These are phyloP conservation scores for Lordiphosa andalusiaca DNA, from an alignment of 2,888 invertebrate species.

Conservation along the genomic window DNA sequence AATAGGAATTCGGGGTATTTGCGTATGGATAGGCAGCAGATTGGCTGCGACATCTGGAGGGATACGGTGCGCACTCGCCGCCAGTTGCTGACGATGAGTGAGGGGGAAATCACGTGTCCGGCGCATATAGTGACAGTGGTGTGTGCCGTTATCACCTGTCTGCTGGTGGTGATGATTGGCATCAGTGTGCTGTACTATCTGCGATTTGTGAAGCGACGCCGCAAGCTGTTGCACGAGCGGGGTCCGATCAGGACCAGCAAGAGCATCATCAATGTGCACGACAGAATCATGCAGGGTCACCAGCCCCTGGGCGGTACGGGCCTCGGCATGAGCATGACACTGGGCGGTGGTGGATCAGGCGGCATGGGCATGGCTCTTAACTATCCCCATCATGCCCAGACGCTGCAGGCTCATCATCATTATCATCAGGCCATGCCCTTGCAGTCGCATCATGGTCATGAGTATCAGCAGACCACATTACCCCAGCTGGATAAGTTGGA, in stretches of 20 bases:
- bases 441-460: constrained; percentile 54
- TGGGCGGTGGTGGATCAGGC: constrained; percentile 33
- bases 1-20: constrained; percentile 59
- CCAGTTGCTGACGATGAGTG: constrained; percentile 77
- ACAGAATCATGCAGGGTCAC: constrained; percentile 79
- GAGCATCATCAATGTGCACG: constrained; percentile 80
- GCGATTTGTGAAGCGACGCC: constrained; percentile 78
- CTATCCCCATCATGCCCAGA: constrained; percentile 74
- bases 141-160: constrained; percentile 78
- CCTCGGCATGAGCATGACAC: constrained; percentile 54
- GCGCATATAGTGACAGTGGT: constrained; percentile 81
- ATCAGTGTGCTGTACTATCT: constrained; percentile 79
- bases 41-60: constrained; percentile 79
- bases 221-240: constrained; percentile 79
- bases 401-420: constrained; percentile 72
- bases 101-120: constrained; percentile 80
- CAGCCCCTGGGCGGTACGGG: constrained; percentile 70
- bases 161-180: constrained; percentile 79
- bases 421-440: constrained; percentile 72
- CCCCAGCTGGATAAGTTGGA: constrained; percentile 79
- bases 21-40: constrained; percentile 78
- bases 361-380: constrained; percentile 57
- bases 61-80: constrained; percentile 74
- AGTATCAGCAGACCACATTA: constrained; percentile 73
- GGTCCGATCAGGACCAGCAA: constrained; percentile 76